Conservation (phyloP, 2,113 vertebrate species). For the Amazona guildingii region DNA sequence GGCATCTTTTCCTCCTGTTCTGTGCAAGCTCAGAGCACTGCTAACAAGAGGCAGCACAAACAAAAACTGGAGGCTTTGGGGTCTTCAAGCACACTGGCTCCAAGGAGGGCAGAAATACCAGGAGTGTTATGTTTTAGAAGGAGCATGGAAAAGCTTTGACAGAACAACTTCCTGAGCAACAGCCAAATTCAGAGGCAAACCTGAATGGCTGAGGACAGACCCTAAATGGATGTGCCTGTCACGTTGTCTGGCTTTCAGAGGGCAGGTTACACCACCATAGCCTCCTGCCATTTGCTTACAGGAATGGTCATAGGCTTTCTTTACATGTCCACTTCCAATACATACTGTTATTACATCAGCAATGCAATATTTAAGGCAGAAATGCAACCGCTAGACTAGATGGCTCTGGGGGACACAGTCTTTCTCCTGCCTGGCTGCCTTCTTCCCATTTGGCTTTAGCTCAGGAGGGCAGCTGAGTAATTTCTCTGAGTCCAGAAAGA, state of each 20-base stretch:
- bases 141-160: neutral
- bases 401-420: neutral
- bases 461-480: neutral
- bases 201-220: neutral
- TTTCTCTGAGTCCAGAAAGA: neutral
- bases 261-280: neutral
- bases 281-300: neutral
- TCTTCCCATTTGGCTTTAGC: neutral
- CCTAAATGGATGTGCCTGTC: neutral
- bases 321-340: neutral
- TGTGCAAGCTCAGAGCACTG: neutral
- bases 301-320: neutral
- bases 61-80: neutral
- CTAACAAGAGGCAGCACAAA: neutral
- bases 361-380: neutral
- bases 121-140: neutral
- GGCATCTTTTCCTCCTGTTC: neutral
- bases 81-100: neutral
- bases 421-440: neutral
- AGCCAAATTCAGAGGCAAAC: neutral
- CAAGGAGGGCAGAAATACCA: neutral
- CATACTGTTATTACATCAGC: neutral
- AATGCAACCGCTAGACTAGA: neutral
- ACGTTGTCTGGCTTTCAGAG: accelerated
- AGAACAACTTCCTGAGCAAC: neutral